phyloP scores from a whole-genome alignment of 2,888 invertebrate species.

The Beris chalybata region DNA sequence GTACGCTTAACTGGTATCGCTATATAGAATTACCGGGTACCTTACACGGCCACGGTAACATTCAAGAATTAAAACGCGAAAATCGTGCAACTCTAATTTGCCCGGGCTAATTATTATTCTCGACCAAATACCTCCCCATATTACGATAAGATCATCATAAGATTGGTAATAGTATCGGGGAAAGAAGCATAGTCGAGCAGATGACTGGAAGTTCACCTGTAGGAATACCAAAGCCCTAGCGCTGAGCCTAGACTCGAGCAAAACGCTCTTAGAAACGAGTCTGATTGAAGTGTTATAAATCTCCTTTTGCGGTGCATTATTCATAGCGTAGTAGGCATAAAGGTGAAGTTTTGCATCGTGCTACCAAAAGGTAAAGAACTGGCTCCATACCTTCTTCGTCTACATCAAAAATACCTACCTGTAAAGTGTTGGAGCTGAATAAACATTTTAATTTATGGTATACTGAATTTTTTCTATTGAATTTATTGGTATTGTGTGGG shows the following conservation, averaged over 20 bases:
- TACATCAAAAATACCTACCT: not conserved
- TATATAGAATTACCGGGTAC: too few species aligned
- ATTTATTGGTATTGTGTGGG: constrained; percentile 31
- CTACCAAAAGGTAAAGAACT: constrained; percentile 6
- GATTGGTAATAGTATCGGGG: not conserved
- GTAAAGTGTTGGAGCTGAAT: constrained; percentile 27
- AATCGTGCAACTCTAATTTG: constrained; percentile 33
- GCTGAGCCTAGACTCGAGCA: not conserved
- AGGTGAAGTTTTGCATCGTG: constrained; percentile 22
- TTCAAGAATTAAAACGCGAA: not conserved
- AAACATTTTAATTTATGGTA: constrained; percentile 32
- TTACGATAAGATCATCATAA: constrained; percentile 12
- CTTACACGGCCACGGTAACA: too few species aligned
- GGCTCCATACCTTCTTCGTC: not conserved
- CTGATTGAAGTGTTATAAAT: constrained; percentile 37
- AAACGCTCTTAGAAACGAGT: not conserved
- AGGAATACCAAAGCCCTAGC: not conserved
- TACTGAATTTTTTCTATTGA: constrained; percentile 28
- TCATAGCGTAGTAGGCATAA: constrained; percentile 30
- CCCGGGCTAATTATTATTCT: constrained; percentile 33
- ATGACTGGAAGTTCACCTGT: constrained; percentile 9
- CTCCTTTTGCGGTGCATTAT: constrained; percentile 35
- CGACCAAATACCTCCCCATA: not conserved
- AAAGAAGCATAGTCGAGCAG: not conserved
- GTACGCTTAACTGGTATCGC: too few species aligned